phyloP scores from a whole-genome alignment of 2,888 invertebrate species.

The Melanargia galathea region DNA sequence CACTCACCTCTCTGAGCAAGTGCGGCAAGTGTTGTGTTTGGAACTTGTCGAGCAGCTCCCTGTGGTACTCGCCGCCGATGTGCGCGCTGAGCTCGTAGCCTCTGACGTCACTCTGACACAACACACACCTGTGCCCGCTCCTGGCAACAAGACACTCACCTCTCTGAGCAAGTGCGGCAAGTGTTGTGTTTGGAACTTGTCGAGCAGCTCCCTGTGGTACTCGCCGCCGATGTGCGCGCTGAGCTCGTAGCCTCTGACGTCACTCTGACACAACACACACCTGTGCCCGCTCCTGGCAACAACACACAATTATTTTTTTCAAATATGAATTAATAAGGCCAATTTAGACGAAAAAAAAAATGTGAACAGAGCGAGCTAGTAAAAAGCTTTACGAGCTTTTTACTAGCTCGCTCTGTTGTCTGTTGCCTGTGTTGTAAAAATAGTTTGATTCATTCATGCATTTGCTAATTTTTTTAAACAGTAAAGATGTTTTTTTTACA shows the following conservation, averaged over 20 bases:
- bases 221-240: background rate
- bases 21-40: slow-evolving; percentile 38
- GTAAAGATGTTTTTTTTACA: too few species aligned
- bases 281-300: background rate
- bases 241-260: background rate
- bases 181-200: background rate
- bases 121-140: slow-evolving; percentile 31
- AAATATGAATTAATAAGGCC: background rate
- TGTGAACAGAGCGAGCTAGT: too few species aligned
- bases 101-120: slow-evolving; percentile 36
- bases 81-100: slow-evolving; percentile 34
- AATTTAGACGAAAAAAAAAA: too few species aligned
- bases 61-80: slow-evolving; percentile 32
- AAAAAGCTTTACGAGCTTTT: too few species aligned
- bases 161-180: background rate
- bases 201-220: background rate
- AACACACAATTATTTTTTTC: background rate
- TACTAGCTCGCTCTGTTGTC: too few species aligned
- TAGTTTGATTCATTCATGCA: too few species aligned
- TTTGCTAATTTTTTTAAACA: too few species aligned
- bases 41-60: slow-evolving; percentile 28
- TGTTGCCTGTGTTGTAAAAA: too few species aligned
- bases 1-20: slow-evolving; percentile 43
- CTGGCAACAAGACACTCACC: slow-evolving; percentile 19
- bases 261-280: slow-evolving; percentile 33